Base-by-base conservation (phyloP, 2,888 invertebrate genomes). In the Scaptodrosophila latifasciaeformis region DNA sequence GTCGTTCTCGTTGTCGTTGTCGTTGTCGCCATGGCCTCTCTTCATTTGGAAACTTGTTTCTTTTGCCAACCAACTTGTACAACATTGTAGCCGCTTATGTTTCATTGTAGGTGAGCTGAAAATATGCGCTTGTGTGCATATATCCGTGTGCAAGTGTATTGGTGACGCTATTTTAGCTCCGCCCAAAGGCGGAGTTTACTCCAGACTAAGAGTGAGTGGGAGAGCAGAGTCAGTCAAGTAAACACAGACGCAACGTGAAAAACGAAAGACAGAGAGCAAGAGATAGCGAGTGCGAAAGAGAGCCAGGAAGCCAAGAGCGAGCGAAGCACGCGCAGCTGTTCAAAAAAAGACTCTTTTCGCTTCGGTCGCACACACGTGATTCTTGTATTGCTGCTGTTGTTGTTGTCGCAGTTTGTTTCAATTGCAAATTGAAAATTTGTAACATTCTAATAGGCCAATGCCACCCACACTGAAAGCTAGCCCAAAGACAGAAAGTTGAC, bases 361-460 rank as follows among this genome's bases (percentile, higher is more conserved):
- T 63, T 59, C 74, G 31, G 37, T 69, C 67, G 68, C 80, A 64
- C 70, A 64, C 70, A 58, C 61, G 66, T 51, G 50, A 57, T 67
- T 54, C 45, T 55, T 47, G 31, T 48, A 45, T 34, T 30, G 17
- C 13, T 10, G 47, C 30, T 48, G 44, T 10, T 46, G 43, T 31
- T 46, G 48, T 6, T 40, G 53, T 54, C 58, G 55, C 56, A 45
- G 62, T 77, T 76, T 81, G 82, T 75, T 81, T 79, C 80, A 79
- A 70, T 79, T 80, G 65, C 81, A 81, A 76, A n/a, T n/a, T n/a
- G n/a, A 79, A 65, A 66, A 65, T 70, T 81, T 80, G 81, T 76
- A 81, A 81, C 81, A 82, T 82, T 81, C 76, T 69, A 80, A 81
- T 82, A 82, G 82, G 81, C 71, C 69, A 75, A 64, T 59, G 35